Percentiles rank a stretch among this genome's conserved stretches.
These are phyloP conservation scores for Metacarcinus magister DNA, from an alignment of 2,888 invertebrate genomes.

Conservation along the genomic window DNA sequence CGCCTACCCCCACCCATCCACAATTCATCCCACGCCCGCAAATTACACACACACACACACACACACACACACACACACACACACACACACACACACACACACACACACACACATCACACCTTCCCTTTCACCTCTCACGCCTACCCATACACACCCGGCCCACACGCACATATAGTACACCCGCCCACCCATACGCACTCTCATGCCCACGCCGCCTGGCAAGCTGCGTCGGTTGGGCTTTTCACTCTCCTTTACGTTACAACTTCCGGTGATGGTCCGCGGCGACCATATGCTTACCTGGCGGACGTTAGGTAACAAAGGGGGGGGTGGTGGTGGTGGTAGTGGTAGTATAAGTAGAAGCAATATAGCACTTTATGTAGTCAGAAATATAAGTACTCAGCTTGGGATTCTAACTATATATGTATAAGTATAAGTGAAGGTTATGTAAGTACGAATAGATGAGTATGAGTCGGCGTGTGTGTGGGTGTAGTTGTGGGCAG, in stretches of 20 bases:
- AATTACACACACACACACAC: not conserved
- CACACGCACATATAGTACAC: not conserved
- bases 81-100: conserved; percentile 39
- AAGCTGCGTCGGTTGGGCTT: not conserved
- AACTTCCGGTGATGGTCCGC: conserved; percentile 31
- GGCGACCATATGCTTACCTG: conserved; percentile 16
- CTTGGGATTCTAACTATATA: too few relatives aligned
- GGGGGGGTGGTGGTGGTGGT: not conserved
- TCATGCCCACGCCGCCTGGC: not conserved
- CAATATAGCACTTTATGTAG: not conserved
- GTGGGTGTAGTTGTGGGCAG: not conserved
- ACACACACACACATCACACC: not conserved
- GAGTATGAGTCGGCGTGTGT: not conserved
- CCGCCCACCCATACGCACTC: not conserved
- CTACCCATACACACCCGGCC: not conserved
- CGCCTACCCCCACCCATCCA: not conserved
- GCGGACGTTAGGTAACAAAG: not conserved
- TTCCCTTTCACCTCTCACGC: not conserved
- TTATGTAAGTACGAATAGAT: not conserved
- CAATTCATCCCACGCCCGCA: conserved; percentile 13
- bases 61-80: conserved; percentile 39
- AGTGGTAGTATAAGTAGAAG: not conserved
- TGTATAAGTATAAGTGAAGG: not conserved
- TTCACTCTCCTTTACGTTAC: not conserved
- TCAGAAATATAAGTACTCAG: not conserved